Evolutionary conservation across 1,140 invertebrate genomes (phyloP), one percentile per base, ranked within the genome.

Genomic region (Nebria ingens): DNA sequence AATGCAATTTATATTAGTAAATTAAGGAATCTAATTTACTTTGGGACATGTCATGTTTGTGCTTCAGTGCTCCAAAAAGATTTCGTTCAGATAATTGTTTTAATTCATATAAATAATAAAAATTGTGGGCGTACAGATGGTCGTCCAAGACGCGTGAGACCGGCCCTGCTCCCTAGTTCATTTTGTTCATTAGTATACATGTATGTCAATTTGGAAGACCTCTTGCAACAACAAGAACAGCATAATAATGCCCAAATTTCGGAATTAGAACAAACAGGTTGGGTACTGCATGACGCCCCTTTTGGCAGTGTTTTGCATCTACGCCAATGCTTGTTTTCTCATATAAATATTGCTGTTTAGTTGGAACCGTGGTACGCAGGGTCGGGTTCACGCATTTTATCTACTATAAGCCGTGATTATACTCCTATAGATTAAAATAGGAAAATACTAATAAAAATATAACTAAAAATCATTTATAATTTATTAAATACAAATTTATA

Each of bases 81-180:
- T n/a, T n/a, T 29, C 25, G 13, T 6, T 29, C 4, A 29, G 13
- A 29, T 13, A 6, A 29, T 29, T 6, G 4, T 29, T 29, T 4
- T 29, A 29, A 29, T 6, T 29, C 13, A 29, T 6, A 29, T 29
- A 29, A 6, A 29, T 29, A 6, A 29, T 6, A 29, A 6, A 6
- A 13, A 29, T 6, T 29, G 13, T 6, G 13, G 4, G 25, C 13
- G 13, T 29, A 6, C 4, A 45, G 40, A 45, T 17, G 40, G 40
- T 45, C 40, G 40, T 45, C 40, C 40, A 4, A 9, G 40, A 45
- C 40, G 40, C 15, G 6, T 45, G 6, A 6, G 40, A 4, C 40
- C 40, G 40, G 40, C 40, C 40, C 40, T 45, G 40, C 40, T 45
- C 15, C 40, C 40, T 17, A 45, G 40, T 45, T 12, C 40, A 45